Percentiles rank a stretch among this genome's conserved stretches.
These are phyloP conservation scores for Aleiodes alternator DNA, from an alignment of 2,888 invertebrate genomes.

Conservation along the genomic window DNA sequence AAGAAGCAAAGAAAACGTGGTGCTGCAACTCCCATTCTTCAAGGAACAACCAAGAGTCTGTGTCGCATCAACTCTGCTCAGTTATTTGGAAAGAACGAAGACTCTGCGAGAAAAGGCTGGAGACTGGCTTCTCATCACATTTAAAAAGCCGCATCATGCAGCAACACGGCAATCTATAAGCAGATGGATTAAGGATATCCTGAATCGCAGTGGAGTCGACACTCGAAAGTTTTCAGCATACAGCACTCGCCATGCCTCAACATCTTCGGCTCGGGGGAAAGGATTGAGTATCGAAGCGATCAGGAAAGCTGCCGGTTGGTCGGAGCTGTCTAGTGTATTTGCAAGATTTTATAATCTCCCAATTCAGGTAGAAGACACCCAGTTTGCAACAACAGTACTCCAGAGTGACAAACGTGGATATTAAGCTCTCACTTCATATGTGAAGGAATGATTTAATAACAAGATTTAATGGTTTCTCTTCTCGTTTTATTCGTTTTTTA, in stretches of 20 bases:
- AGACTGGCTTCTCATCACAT: slow-evolving; percentile 38
- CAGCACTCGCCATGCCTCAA: slow-evolving; percentile 60
- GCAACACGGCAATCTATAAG: slow-evolving; percentile 42
- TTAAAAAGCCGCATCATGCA: slow-evolving; percentile 41
- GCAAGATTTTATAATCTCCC: slow-evolving; percentile 56
- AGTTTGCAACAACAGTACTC: too few relatives aligned
- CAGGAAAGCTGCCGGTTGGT: slow-evolving; percentile 57
- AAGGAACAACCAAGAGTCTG: slow-evolving; percentile 44
- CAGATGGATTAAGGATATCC: slow-evolving; percentile 45
- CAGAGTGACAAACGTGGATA: too few relatives aligned
- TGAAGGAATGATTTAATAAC: too few relatives aligned
- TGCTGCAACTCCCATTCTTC: slow-evolving; percentile 41
- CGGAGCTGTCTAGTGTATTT: slow-evolving; percentile 54
- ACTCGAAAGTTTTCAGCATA: slow-evolving; percentile 56
- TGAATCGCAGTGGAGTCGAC: slow-evolving; percentile 54
- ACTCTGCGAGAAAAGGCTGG: background rate
- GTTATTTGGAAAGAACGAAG: slow-evolving; percentile 26
- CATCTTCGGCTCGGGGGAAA: slow-evolving; percentile 54
- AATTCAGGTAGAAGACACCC: background rate
- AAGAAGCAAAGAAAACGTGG: slow-evolving; percentile 37
- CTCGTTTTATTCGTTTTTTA: too few relatives aligned
- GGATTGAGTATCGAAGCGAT: slow-evolving; percentile 57
- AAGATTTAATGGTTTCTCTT: too few relatives aligned
- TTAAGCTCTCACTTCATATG: too few relatives aligned
- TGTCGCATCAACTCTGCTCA: slow-evolving; percentile 10